phyloP scores from a whole-genome alignment of 2,888 invertebrate genomes.

The Andricus curvator region DNA sequence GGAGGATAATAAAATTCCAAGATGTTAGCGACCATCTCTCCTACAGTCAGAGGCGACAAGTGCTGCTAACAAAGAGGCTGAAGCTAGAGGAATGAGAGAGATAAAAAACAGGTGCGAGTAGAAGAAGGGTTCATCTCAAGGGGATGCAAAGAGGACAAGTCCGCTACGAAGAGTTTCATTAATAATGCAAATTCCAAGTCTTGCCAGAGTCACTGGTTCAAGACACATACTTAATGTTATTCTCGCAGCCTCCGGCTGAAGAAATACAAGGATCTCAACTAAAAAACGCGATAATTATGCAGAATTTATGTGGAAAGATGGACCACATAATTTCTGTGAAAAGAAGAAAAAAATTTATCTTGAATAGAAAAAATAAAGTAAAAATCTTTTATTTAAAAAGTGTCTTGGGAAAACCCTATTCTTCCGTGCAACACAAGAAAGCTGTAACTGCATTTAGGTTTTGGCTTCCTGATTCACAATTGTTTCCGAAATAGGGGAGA shows the following conservation, averaged over 20 bases:
- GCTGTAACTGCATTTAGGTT: no score
- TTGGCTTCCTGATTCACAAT: no score
- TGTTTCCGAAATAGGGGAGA: no score
- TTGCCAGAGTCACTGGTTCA: slow-evolving; percentile 24
- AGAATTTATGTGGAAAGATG: background rate
- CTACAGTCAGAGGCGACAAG: slow-evolving; percentile 46
- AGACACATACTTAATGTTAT: slow-evolving; percentile 18
- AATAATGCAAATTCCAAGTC: slow-evolving; percentile 59
- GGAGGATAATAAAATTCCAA: slow-evolving; percentile 59
- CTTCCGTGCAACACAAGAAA: no score
- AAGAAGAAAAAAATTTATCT: no score
- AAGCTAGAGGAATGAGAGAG: slow-evolving; percentile 38
- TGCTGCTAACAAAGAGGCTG: slow-evolving; percentile 41
- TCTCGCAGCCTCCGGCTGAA: background rate
- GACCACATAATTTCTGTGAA: background rate
- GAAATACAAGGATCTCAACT: background rate
- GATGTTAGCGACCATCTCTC: slow-evolving; percentile 48
- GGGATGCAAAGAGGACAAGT: slow-evolving; percentile 42
- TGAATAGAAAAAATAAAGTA: no score
- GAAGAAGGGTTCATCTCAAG: slow-evolving; percentile 29
- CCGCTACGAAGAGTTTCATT: slow-evolving; percentile 55
- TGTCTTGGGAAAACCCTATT: no score
- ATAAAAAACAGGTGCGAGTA: slow-evolving; percentile 25
- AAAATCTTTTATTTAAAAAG: no score
- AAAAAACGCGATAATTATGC: background rate